Evolutionary conservation across 2,797 vertebrate species (phyloP).

Genomic region (Amazonetta brasiliensis): DNA sequence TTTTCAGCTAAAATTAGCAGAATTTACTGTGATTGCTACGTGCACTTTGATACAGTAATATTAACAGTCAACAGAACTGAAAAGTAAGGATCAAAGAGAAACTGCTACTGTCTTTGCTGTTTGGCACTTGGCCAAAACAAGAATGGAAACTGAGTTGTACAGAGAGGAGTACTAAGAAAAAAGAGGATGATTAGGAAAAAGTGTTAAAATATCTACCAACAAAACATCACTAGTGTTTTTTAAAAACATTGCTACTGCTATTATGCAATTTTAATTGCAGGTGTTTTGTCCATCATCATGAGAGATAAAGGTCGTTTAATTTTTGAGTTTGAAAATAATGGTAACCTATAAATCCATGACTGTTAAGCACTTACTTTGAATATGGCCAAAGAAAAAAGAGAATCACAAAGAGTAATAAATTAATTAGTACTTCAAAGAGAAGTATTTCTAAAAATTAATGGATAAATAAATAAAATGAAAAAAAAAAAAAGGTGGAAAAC

Average conservation of each 20-base stretch:
- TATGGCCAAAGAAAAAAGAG: neutral
- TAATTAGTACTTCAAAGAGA: slow-evolving; percentile 1
- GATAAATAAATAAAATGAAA: neutral
- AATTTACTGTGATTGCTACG: neutral
- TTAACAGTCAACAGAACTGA: neutral
- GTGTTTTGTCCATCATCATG: neutral
- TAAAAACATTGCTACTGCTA: rapidly evolving
- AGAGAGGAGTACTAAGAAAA: neutral
- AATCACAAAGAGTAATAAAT: neutral
- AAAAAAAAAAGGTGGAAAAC: neutral
- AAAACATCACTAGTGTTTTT: neutral
- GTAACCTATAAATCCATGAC: neutral
- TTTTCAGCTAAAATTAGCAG: neutral
- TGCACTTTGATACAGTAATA: neutral
- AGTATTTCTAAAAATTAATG: neutral
- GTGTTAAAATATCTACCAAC: neutral
- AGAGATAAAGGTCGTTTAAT: neutral
- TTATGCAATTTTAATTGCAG: neutral
- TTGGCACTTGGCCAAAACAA: neutral
- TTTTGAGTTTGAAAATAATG: slow-evolving; percentile 21
- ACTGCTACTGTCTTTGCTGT: neutral
- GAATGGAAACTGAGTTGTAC: neutral
- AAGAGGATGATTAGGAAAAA: neutral
- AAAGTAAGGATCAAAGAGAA: slow-evolving; percentile 14
- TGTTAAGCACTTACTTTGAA: neutral